Evolutionary conservation across 2,113 vertebrate genomes (phyloP).

Genomic region (Malurus elegans): DNA sequence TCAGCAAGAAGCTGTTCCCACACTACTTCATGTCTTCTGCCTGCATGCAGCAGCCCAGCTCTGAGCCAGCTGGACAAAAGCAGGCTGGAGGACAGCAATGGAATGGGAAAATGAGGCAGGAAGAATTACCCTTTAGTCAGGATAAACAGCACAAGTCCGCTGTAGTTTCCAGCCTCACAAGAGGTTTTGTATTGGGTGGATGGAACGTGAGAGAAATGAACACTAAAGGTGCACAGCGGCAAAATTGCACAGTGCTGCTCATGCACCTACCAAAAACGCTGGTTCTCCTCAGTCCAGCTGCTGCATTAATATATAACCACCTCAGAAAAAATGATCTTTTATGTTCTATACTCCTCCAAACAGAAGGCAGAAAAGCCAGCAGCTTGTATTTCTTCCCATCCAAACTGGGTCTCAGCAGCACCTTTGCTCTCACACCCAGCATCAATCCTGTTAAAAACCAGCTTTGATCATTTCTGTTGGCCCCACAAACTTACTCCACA

Average conservation of each 20-base stretch:
- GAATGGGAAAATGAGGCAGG: neutral
- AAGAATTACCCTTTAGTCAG: neutral
- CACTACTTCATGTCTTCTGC: neutral
- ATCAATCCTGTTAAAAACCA: neutral
- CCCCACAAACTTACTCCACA: neutral
- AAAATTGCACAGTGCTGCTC: neutral
- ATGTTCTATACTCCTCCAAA: neutral
- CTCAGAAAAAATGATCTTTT: neutral
- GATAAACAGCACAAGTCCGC: neutral
- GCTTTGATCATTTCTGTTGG: neutral
- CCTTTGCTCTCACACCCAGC: neutral
- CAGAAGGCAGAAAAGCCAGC: neutral
- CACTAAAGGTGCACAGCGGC: neutral
- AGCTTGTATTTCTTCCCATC: neutral
- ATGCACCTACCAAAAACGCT: neutral
- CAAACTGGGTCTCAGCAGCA: neutral
- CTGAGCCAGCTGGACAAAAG: neutral
- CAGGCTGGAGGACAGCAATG: neutral
- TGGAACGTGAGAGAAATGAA: neutral
- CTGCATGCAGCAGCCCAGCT: neutral
- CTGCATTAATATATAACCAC: neutral
- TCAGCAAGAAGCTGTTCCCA: constrained; percentile 8
- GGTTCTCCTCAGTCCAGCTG: neutral
- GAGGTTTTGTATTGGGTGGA: neutral
- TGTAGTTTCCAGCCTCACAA: neutral